These are phyloP conservation scores for Aleiodes alternator DNA, from an alignment of 2,888 invertebrate species.

Conservation along the genomic window DNA sequence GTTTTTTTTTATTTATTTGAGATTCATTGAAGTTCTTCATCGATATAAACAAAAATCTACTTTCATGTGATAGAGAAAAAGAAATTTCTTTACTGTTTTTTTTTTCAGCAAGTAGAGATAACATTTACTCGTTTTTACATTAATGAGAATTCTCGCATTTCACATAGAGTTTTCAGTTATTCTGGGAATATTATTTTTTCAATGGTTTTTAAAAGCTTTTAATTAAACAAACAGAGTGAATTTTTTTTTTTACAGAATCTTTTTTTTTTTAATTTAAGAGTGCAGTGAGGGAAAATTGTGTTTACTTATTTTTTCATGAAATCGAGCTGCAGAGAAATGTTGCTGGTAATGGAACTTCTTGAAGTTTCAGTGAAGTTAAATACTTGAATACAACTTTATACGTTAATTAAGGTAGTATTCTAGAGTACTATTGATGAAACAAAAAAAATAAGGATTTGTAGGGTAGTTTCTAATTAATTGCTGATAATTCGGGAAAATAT, in stretches of 20 bases:
- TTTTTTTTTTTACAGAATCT: neutral
- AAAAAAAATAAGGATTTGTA: too few species aligned
- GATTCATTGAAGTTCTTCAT: slow-evolving; percentile 13
- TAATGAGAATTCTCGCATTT: slow-evolving; percentile 14
- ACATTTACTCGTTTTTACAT: neutral
- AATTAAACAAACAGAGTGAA: neutral
- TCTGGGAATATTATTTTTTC: neutral
- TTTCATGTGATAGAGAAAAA: neutral
- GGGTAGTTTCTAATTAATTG: too few species aligned
- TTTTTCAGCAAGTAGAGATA: neutral
- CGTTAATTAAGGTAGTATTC: too few species aligned
- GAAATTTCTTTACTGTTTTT: neutral
- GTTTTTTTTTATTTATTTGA: neutral
- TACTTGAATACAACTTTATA: too few species aligned
- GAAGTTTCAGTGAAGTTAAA: too few species aligned
- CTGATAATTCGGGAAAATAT: too few species aligned
- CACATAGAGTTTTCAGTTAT: neutral
- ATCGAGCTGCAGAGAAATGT: too few species aligned
- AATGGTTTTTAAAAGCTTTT: neutral
- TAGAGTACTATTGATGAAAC: too few species aligned
- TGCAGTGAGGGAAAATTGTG: too few species aligned
- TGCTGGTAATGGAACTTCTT: too few species aligned
- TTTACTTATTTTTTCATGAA: too few species aligned
- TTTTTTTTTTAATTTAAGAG: too few species aligned
- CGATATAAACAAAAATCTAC: neutral